Percentiles rank a stretch among this genome's conserved stretches.
These are phyloP conservation scores for Tetragnatha montana DNA, from an alignment of 2,888 invertebrate species.

Conservation along the genomic window DNA sequence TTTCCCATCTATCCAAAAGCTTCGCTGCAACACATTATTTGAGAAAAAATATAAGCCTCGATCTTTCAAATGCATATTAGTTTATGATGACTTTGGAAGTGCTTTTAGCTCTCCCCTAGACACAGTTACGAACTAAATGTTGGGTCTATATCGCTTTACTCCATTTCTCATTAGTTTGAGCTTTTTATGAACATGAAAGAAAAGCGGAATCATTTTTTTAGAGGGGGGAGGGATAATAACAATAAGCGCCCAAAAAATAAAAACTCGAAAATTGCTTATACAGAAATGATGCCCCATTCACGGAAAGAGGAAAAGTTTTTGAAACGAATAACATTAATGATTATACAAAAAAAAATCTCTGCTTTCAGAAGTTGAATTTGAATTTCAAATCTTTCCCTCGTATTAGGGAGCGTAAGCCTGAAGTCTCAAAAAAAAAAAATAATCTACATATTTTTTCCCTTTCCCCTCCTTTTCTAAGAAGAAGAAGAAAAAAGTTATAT, in stretches of 20 bases:
- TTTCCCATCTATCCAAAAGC: not conserved
- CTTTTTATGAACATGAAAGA: not conserved
- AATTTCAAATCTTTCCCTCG: constrained; percentile 48
- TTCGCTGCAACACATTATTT: not conserved
- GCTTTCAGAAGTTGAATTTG: constrained; percentile 53
- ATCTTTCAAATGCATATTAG: constrained; percentile 36
- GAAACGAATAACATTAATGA: constrained; percentile 49
- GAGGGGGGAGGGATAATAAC: not conserved
- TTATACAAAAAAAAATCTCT: constrained; percentile 38
- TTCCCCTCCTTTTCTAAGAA: constrained; percentile 29
- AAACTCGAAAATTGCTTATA: constrained; percentile 41
- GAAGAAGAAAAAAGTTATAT: constrained; percentile 41
- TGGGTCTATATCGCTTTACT: constrained; percentile 9
- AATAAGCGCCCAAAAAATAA: not conserved
- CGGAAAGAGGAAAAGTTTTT: constrained; percentile 25
- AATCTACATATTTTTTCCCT: constrained; percentile 32
- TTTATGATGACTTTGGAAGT: not conserved
- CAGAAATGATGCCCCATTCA: constrained; percentile 26
- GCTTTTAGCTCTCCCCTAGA: not conserved
- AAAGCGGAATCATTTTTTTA: not conserved
- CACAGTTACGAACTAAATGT: not conserved
- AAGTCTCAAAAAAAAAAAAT: constrained; percentile 12
- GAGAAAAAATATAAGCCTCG: not conserved
- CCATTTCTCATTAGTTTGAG: not conserved
- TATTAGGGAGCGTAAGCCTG: constrained; percentile 21